phyloP scores from a whole-genome alignment of 1,140 invertebrate genomes.

The Drosophila paulistorum region DNA sequence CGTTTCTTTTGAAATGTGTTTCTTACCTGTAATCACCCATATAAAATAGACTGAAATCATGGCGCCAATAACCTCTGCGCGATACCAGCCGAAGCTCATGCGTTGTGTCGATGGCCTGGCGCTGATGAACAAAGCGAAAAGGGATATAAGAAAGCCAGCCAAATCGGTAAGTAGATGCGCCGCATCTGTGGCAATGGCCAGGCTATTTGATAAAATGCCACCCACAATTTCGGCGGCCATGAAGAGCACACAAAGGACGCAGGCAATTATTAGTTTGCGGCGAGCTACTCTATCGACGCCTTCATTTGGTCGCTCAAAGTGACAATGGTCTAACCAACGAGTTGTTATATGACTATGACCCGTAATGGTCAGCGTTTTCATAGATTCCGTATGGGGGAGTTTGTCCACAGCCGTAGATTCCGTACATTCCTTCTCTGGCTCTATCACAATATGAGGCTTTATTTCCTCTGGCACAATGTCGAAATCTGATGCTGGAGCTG shows the following conservation, averaged over 20 bases:
- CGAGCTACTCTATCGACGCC: slow-evolving; percentile 82
- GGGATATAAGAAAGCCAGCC: slow-evolving; percentile 90
- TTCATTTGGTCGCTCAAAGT: slow-evolving; percentile 85
- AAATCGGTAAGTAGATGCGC: slow-evolving; percentile 92
- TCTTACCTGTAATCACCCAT: slow-evolving; percentile 90
- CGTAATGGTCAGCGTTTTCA: slow-evolving; percentile 52
- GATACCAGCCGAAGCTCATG: slow-evolving; percentile 89
- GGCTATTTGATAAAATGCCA: slow-evolving; percentile 89
- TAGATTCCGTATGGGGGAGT: slow-evolving; percentile 27
- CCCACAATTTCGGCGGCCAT: slow-evolving; percentile 88
- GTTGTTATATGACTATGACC: slow-evolving; percentile 51
- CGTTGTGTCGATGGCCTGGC: slow-evolving; percentile 86
- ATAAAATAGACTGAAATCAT: slow-evolving; percentile 88
- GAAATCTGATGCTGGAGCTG: not conserved
- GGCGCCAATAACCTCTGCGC: slow-evolving; percentile 86
- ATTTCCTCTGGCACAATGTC: not conserved
- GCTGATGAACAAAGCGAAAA: slow-evolving; percentile 89
- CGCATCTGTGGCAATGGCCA: slow-evolving; percentile 92
- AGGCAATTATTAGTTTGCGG: slow-evolving; percentile 84
- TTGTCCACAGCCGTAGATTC: not conserved
- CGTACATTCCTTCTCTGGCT: not conserved
- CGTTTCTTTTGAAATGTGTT: no score
- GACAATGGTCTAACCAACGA: slow-evolving; percentile 87
- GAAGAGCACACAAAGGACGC: slow-evolving; percentile 85
- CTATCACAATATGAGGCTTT: not conserved